Percentiles rank a stretch among this genome's conserved stretches.
Evolutionary conservation across 2,113 vertebrate genomes (phyloP).

Genomic region (Carassius gibelio): DNA sequence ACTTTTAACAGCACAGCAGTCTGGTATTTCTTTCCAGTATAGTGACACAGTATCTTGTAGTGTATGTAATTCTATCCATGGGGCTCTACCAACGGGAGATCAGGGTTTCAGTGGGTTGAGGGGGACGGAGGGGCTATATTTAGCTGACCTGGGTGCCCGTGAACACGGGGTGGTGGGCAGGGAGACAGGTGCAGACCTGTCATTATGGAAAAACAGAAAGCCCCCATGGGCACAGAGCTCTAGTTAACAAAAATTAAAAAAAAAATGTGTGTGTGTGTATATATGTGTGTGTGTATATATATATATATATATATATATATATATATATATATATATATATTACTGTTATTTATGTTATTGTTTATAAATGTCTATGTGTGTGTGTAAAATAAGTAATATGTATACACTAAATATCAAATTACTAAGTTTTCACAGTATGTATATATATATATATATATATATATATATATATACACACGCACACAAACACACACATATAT

Average conservation of each 20-base stretch:
- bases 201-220: conserved; percentile 75
- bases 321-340: too few species aligned
- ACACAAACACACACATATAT: too few species aligned
- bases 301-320: too few species aligned
- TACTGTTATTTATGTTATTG: too few species aligned
- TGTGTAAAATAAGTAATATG: too few species aligned
- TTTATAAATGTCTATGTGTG: too few species aligned
- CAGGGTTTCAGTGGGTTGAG: neutral
- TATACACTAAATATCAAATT: too few species aligned
- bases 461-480: too few species aligned
- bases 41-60: conserved; percentile 67
- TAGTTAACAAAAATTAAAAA: conserved; percentile 59
- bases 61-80: conserved; percentile 55
- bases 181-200: conserved; percentile 75
- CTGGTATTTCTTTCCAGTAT: conserved; percentile 65
- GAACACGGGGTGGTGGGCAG: conserved; percentile 52
- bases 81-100: conserved; percentile 43
- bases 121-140: conserved; percentile 65
- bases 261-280: neutral
- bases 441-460: too few species aligned
- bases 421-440: too few species aligned
- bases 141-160: conserved; percentile 74
- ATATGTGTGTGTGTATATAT: neutral
- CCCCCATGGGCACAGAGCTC: conserved; percentile 64
- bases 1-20: conserved; percentile 48